A percentile compares a stretch with the other conserved stretches of the same genome.
Evolutionary conservation across 2,797 vertebrate genomes (phyloP).

Genomic region (Sebastes wilsoni): DNA sequence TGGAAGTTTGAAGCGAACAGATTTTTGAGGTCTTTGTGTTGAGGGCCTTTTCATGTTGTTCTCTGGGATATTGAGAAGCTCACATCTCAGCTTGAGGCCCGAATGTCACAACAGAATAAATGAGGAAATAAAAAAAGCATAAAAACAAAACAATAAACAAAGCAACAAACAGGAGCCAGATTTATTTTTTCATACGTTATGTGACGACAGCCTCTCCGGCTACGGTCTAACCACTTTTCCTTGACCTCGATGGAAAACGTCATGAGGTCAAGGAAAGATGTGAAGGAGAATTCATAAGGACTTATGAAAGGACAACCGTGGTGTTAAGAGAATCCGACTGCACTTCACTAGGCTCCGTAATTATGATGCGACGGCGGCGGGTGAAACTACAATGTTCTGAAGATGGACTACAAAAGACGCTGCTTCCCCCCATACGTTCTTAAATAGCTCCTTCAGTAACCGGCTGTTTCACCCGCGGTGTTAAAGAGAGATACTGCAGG

Average conservation of each 20-base stretch:
- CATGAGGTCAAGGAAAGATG: too few relatives aligned
- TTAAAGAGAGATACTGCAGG: too few relatives aligned
- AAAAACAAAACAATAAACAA: constrained; percentile 57
- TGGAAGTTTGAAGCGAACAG: constrained; percentile 15
- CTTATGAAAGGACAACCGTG: accelerated
- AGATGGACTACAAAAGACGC: too few relatives aligned
- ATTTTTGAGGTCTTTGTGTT: constrained; percentile 57
- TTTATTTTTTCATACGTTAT: not conserved
- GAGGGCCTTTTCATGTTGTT: constrained; percentile 36
- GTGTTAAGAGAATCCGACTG: too few relatives aligned
- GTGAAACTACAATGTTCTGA: too few relatives aligned
- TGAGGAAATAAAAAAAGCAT: constrained; percentile 18
- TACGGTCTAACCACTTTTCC: accelerated
- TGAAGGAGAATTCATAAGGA: too few relatives aligned
- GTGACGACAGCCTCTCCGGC: too few relatives aligned
- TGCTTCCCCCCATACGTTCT: accelerated
- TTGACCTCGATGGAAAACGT: too few relatives aligned
- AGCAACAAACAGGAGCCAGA: constrained; percentile 22
- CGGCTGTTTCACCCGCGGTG: accelerated
- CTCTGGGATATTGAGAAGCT: constrained; percentile 8
- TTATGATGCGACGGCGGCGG: too few relatives aligned
- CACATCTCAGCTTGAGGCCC: not conserved
- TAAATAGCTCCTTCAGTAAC: too few relatives aligned
- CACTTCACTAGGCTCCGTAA: too few relatives aligned
- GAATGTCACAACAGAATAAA: constrained; percentile 7